Evolutionary conservation across 2,888 invertebrate species (phyloP), one percentile per base, ranked within the genome.

Genomic region (Diarsia brunnea): DNA sequence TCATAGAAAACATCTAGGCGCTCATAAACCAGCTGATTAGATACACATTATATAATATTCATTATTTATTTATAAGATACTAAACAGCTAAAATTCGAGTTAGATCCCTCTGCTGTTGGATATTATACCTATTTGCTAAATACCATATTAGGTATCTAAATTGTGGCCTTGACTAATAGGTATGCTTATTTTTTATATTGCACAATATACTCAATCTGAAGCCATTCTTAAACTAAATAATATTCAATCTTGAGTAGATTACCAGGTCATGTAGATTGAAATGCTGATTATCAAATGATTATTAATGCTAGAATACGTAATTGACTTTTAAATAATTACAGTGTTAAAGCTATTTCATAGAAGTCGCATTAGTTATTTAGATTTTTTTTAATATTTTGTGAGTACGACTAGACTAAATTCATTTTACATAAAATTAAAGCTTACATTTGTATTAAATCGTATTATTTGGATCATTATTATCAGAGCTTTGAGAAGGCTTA

Each of bases 1-100:
- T 87, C 79, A 84, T 87, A 73, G 69, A 86, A 79, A 84, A 84
- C 75, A 69, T 82, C 78, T 80, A 73, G 47, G 74, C 58, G 71
- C 69, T 79, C 69, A 76, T 58, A 60, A 75, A 81, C 66, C 55
- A 79, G 81, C 45, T 71, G 75, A 69, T 79, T 60, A 53, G 2
- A 70, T 69, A 69, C n/a, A 47, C 60, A 65, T 68, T 47, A 67
- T 27, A 45, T 58, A 49, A 47, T 47, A 31, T 43, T 45, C 51
- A 53, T 1, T 51, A 69, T 21, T 55, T 19, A 47, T 53, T 3
- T 66, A 60, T 8, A 51, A 16, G 7, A 74, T 55, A 76, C 0
- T 24, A 19, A 24, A 55, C 31, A 58, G 14, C 43, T 61, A 63
- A 27, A 64, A 79, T 53, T 60, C 51, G 45, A 68, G 24, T 60